Conservation (phyloP, 2,888 invertebrate species). For the Dolichomitus sp. region DNA sequence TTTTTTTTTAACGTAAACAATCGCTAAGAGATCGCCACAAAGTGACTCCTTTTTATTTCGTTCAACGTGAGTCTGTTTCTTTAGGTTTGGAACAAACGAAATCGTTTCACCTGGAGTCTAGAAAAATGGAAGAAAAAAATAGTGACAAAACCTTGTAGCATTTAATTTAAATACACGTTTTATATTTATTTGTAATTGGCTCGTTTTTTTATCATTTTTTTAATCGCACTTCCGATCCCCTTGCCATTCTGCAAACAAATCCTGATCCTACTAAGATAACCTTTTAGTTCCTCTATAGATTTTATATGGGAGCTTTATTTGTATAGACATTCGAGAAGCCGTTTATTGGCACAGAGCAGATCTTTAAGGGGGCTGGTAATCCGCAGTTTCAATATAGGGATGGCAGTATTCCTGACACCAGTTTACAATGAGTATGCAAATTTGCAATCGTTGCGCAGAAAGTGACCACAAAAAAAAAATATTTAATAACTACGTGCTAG, state of each 20-base stretch:
- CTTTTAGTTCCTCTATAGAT: too few species aligned
- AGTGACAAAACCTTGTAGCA: conserved; percentile 76
- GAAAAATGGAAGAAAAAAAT: neutral
- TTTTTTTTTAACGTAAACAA: neutral
- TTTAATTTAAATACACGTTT: conserved; percentile 82
- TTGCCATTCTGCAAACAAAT: neutral
- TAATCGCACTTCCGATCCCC: conserved; percentile 46
- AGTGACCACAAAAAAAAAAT: too few species aligned
- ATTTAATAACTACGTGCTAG: neutral
- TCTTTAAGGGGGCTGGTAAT: too few species aligned
- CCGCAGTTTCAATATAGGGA: too few species aligned
- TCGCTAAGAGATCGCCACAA: neutral
- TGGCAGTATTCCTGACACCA: too few species aligned
- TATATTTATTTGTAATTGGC: conserved; percentile 81
- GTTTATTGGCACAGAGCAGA: too few species aligned
- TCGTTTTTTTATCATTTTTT: conserved; percentile 63
- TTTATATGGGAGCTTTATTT: too few species aligned
- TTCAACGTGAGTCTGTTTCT: conserved; percentile 18
- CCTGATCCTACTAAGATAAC: conserved; percentile 9
- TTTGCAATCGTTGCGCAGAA: too few species aligned
- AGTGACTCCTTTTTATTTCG: conserved; percentile 10
- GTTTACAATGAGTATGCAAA: too few species aligned
- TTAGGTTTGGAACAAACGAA: conserved; percentile 36
- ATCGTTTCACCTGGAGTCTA: neutral
- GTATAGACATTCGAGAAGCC: too few species aligned